phyloP scores from a whole-genome alignment of 2,797 vertebrate species.

The Micrastur ruficollis region DNA sequence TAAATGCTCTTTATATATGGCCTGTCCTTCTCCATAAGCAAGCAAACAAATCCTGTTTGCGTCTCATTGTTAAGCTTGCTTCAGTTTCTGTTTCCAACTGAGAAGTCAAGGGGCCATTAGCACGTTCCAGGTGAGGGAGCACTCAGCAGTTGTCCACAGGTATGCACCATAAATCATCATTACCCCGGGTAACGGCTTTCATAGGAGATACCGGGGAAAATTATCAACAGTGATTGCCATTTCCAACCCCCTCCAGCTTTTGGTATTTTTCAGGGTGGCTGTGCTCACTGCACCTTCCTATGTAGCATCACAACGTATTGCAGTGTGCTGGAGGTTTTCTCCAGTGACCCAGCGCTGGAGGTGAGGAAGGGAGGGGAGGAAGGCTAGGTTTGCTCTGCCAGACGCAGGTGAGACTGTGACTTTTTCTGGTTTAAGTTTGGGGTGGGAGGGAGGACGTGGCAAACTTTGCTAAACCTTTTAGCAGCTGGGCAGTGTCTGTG shows the following conservation, averaged over 20 bases:
- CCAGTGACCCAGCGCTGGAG: accelerated
- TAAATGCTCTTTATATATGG: accelerated
- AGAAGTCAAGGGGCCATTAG: background rate
- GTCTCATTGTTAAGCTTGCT: accelerated
- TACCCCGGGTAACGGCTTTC: background rate
- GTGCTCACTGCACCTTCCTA: background rate
- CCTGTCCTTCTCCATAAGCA: no score
- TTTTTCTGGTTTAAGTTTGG: background rate
- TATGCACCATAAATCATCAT: background rate
- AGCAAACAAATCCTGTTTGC: background rate
- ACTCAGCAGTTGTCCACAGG: background rate
- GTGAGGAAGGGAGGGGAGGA: background rate
- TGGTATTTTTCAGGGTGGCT: no score
- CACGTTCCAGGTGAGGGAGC: background rate
- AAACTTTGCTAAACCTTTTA: background rate
- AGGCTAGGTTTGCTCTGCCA: background rate
- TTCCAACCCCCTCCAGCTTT: background rate
- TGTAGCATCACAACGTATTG: accelerated
- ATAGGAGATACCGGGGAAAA: background rate
- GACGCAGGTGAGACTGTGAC: accelerated
- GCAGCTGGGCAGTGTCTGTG: background rate
- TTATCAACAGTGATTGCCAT: background rate
- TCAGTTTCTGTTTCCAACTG: background rate
- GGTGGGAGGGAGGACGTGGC: background rate
- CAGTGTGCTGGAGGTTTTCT: background rate